Evolutionary conservation across 2,888 invertebrate species (phyloP).

Genomic region (Phengaris alcon): DNA sequence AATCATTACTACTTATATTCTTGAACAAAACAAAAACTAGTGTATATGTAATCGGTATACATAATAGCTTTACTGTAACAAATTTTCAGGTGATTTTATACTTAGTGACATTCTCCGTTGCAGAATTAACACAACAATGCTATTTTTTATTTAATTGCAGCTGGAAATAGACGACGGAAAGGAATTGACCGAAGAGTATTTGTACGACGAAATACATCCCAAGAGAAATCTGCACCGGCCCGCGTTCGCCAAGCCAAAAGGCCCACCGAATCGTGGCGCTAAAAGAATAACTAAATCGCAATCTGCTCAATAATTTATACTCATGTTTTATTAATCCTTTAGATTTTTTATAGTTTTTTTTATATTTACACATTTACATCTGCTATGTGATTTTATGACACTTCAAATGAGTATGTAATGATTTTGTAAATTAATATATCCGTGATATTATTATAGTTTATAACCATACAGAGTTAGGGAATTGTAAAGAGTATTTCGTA

Average conservation of each 20-base stretch:
- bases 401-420: neutral
- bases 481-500: no score
- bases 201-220: constrained; percentile 96
- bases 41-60: no score
- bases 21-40: no score
- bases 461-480: no score
- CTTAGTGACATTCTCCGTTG: no score
- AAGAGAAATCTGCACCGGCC: constrained; percentile 92
- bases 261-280: constrained; percentile 95
- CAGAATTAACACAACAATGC: neutral
- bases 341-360: neutral
- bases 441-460: no score
- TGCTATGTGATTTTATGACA: constrained; percentile 23
- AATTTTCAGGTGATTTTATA: no score
- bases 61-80: no score
- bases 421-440: no score
- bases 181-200: constrained; percentile 93
- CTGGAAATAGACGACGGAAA: constrained; percentile 94
- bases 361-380: constrained; percentile 18
- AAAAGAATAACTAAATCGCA: constrained; percentile 90
- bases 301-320: constrained; percentile 54
- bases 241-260: constrained; percentile 97
- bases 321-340: neutral
- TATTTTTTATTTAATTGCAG: constrained; percentile 69
- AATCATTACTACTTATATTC: no score